These are phyloP conservation scores for Zygogramma bicolorata DNA, from an alignment of 2,888 invertebrate species.

Conservation along the genomic window DNA sequence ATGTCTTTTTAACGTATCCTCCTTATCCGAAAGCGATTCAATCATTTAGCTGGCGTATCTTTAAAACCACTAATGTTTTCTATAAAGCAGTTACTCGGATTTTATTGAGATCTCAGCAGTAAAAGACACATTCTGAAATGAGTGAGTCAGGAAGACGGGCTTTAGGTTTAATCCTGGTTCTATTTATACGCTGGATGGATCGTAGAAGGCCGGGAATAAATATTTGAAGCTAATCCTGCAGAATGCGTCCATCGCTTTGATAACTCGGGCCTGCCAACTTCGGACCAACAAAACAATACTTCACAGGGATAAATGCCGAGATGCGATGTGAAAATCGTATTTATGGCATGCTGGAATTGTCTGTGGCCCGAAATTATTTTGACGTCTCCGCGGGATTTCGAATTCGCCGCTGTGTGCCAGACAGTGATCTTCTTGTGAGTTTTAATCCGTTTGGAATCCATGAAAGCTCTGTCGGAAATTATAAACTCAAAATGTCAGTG, in stretches of 20 bases:
- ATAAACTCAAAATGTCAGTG: no score
- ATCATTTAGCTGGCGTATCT: constrained; percentile 33
- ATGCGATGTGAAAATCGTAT: background rate
- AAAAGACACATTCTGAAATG: constrained; percentile 15
- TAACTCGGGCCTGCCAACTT: background rate
- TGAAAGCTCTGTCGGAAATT: no score
- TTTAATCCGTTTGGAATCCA: background rate
- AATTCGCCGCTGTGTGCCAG: background rate
- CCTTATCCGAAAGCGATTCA: constrained; percentile 33
- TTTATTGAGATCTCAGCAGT: constrained; percentile 23
- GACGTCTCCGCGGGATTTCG: background rate
- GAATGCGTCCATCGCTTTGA: background rate
- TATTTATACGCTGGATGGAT: constrained; percentile 3
- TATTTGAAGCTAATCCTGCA: background rate
- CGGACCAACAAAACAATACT: background rate
- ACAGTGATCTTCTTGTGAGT: background rate
- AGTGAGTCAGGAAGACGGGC: constrained; percentile 17
- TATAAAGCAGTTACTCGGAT: constrained; percentile 29
- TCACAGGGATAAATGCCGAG: background rate
- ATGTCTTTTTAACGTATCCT: constrained; percentile 33
- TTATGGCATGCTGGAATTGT: background rate
- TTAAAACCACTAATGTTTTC: constrained; percentile 34
- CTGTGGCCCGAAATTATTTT: background rate
- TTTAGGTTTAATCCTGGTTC: constrained; percentile 13
- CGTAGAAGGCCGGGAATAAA: background rate